A percentile compares a stretch with the other conserved stretches of the same genome.
Evolutionary conservation across 2,888 invertebrate genomes (phyloP).

Genomic region (Spilosoma lubricipeda): DNA sequence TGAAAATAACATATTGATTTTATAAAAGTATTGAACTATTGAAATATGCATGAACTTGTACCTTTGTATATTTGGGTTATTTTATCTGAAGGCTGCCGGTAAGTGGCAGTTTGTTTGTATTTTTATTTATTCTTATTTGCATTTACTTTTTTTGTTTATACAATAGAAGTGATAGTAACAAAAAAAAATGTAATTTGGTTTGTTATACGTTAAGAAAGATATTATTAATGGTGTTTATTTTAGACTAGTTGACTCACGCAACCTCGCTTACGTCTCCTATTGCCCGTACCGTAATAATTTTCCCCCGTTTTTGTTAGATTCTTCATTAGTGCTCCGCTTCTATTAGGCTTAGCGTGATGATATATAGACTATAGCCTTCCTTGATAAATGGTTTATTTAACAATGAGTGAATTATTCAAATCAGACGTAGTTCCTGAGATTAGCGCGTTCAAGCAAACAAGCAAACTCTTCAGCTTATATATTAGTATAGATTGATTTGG

Average conservation of each 20-base stretch:
- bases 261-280: too few species aligned
- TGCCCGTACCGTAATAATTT: too few species aligned
- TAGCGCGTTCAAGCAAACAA: too few species aligned
- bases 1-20: not conserved
- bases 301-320: too few species aligned
- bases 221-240: not conserved
- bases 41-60: slow-evolving; percentile 17
- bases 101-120: slow-evolving; percentile 10
- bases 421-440: too few species aligned
- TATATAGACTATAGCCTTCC: too few species aligned
- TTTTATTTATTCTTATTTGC: slow-evolving; percentile 13
- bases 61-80: slow-evolving; percentile 17
- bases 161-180: not conserved
- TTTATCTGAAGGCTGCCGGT: slow-evolving; percentile 7
- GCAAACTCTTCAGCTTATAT: too few species aligned
- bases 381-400: too few species aligned
- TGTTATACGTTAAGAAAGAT: not conserved
- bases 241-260: too few species aligned
- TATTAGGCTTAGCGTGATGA: too few species aligned
- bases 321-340: too few species aligned
- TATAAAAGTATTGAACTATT: slow-evolving; percentile 15
- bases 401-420: too few species aligned
- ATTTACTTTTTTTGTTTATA: not conserved
- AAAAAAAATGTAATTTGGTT: not conserved
- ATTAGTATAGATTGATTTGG: not conserved